Evolutionary conservation across 2,888 invertebrate genomes (phyloP).

Genomic region (Branchipolynoe longqiensis): DNA sequence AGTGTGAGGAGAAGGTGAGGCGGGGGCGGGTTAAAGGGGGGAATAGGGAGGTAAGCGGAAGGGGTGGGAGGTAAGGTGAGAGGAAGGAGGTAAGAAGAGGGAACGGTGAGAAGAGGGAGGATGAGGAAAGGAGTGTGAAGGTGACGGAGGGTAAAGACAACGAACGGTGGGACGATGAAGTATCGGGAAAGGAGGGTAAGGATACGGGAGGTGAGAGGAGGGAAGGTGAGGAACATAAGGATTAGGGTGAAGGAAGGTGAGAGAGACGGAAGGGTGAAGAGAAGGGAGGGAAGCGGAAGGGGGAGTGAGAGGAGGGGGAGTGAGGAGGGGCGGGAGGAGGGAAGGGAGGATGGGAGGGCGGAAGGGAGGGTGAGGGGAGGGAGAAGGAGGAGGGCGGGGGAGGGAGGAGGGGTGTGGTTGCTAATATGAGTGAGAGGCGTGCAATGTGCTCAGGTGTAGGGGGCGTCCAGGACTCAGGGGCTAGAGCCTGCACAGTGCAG

Average conservation of each 20-base stretch:
- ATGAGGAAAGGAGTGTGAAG: neutral
- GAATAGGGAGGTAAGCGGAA: too few species aligned
- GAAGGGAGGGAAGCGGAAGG: neutral
- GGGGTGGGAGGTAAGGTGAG: too few species aligned
- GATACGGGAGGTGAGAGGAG: neutral
- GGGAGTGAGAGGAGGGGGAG: neutral
- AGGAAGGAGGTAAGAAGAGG: neutral
- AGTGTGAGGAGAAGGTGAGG: neutral
- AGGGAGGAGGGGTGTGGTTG: too few species aligned
- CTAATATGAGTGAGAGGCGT: too few species aligned
- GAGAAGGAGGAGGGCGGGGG: neutral
- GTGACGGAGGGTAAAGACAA: neutral
- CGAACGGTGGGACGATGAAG: too few species aligned
- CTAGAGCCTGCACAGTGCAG: too few species aligned
- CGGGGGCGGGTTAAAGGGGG: neutral
- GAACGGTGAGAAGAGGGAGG: neutral
- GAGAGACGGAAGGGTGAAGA: neutral
- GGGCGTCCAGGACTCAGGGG: too few species aligned
- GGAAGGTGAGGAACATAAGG: neutral
- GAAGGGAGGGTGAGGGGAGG: neutral
- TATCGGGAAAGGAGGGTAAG: too few species aligned
- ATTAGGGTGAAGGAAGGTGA: neutral
- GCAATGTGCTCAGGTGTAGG: too few species aligned
- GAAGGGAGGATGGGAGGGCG: neutral
- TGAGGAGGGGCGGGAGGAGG: neutral